Conservation (phyloP, 2,113 vertebrate genomes). For the Nansenia antarctica region DNA sequence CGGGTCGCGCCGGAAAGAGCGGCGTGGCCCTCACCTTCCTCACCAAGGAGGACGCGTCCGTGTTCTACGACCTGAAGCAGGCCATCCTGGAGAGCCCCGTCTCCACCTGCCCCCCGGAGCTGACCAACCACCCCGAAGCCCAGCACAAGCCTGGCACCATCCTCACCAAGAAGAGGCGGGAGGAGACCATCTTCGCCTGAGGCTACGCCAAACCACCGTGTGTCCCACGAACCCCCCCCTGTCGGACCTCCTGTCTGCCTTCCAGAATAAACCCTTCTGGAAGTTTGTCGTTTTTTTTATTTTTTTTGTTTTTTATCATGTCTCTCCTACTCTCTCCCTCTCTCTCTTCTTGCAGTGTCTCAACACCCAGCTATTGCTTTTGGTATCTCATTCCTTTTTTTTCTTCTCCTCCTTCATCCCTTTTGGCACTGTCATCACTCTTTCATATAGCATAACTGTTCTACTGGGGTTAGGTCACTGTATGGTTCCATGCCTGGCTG, state of each 20-base stretch:
- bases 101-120: slow-evolving; percentile 93
- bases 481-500: no score
- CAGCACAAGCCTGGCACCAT: slow-evolving; percentile 98
- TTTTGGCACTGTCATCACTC: not conserved
- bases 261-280: no score
- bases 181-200: slow-evolving; percentile 99
- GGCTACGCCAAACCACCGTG: not conserved
- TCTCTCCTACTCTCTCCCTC: not conserved
- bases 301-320: slow-evolving; percentile 5
- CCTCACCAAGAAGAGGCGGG: slow-evolving; percentile 96
- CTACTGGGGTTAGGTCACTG: no score
- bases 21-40: slow-evolving; percentile 97
- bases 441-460: no score
- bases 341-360: not conserved
- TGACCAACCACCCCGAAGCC: slow-evolving; percentile 95
- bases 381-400: not conserved
- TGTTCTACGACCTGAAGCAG: slow-evolving; percentile 98
- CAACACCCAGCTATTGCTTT: not conserved
- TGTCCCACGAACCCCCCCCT: not conserved
- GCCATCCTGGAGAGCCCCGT: slow-evolving; percentile 96
- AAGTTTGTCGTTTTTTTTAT: no score
- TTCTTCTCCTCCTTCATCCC: not conserved
- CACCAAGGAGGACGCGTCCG: slow-evolving; percentile 93
- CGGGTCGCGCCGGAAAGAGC: slow-evolving; percentile 95
- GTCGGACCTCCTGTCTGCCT: no score